Percentiles rank a stretch among this genome's conserved stretches.
Evolutionary conservation across 1,140 invertebrate species (phyloP).

Genomic region (Danaus plexippus): DNA sequence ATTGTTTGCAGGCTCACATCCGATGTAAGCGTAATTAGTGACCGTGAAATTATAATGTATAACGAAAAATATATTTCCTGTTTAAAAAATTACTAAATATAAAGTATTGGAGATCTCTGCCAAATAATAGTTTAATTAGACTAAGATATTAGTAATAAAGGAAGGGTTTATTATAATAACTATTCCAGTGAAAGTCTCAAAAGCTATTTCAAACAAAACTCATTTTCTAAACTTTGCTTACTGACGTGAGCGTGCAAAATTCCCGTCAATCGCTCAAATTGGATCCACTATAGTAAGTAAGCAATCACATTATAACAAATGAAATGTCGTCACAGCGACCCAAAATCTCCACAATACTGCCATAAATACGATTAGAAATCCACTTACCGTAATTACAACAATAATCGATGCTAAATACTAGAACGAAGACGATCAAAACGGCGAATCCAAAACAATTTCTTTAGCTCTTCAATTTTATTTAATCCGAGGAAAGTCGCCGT

Average conservation of each 20-base stretch:
- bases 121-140: no score
- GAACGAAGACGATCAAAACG: conserved; percentile 45
- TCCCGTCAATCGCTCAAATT: conserved; percentile 9
- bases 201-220: conserved; percentile 21
- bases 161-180: no score
- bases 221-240: conserved; percentile 20
- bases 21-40: no score
- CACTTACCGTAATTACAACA: conserved; percentile 53
- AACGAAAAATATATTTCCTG: no score
- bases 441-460: conserved; percentile 60
- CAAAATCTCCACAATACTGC: conserved; percentile 31
- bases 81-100: no score
- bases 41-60: no score
- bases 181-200: not conserved
- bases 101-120: no score
- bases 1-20: no score
- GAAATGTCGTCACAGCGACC: conserved; percentile 22
- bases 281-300: conserved; percentile 20
- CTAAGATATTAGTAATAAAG: no score
- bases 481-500: conserved; percentile 52
- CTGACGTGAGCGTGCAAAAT: conserved; percentile 16
- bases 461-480: conserved; percentile 62
- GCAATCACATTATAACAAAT: conserved; percentile 32
- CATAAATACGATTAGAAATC: conserved; percentile 51
- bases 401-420: conserved; percentile 34